Evolutionary conservation across 2,113 vertebrate species (phyloP).

Genomic region (Ailurus styani): DNA sequence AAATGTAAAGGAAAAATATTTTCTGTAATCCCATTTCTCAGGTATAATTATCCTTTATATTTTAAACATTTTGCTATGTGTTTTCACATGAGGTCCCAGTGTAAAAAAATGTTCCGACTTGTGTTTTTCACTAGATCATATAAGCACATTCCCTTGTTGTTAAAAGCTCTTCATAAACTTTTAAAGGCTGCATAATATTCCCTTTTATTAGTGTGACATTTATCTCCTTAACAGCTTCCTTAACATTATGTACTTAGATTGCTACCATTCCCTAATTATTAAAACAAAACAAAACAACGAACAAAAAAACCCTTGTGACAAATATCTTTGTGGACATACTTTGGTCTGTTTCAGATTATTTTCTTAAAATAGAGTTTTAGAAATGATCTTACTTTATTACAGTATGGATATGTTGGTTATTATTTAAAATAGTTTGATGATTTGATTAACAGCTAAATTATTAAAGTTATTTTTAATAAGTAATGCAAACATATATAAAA

Average conservation of each 20-base stretch:
- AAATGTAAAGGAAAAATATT: background rate
- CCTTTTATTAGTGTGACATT: background rate
- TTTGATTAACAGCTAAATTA: background rate
- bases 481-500: background rate
- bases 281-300: background rate
- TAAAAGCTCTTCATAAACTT: constrained; percentile 1
- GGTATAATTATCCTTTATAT: background rate
- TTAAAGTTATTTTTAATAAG: background rate
- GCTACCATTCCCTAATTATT: background rate
- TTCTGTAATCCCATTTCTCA: background rate
- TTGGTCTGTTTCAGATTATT: background rate
- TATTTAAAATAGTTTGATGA: background rate
- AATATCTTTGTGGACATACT: background rate
- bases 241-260: background rate
- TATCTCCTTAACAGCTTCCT: background rate
- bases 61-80: background rate
- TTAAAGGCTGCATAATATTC: background rate
- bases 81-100: background rate
- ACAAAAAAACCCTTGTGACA: background rate
- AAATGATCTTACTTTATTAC: background rate
- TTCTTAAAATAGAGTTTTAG: constrained; percentile 9
- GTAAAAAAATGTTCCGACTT: background rate
- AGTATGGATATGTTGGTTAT: background rate
- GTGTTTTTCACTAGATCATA: background rate
- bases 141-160: background rate